phyloP scores from a whole-genome alignment of 2,113 vertebrate genomes.

The Crotophaga sulcirostris region DNA sequence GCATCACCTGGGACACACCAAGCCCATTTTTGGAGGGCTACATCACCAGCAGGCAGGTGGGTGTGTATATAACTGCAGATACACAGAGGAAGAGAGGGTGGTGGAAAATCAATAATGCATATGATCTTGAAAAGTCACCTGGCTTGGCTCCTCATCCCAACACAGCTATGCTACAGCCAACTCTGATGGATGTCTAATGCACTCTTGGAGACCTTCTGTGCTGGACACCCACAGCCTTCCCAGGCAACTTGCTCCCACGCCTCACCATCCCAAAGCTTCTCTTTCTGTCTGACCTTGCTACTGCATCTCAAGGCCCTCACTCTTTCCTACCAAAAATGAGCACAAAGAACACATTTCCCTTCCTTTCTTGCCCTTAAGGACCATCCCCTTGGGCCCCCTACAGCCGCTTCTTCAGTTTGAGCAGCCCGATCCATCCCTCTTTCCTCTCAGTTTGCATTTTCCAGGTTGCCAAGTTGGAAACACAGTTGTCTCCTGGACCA shows the following conservation, averaged over 20 bases:
- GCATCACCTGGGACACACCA: background rate
- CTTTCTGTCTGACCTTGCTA: background rate
- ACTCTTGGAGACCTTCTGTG: background rate
- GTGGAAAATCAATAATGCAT: constrained; percentile 34
- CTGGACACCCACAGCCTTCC: background rate
- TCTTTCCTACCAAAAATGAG: background rate
- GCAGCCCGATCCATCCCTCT: background rate
- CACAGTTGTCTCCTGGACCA: background rate
- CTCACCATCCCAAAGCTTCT: background rate
- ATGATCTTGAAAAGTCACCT: background rate
- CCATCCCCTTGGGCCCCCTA: background rate
- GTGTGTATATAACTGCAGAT: background rate
- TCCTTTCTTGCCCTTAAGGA: background rate
- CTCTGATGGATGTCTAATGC: background rate
- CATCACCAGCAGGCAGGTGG: background rate
- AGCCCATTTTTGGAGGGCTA: background rate
- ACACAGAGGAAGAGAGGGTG: background rate
- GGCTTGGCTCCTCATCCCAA: background rate
- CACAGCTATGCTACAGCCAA: background rate
- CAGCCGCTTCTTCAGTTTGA: background rate
- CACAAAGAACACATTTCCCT: background rate
- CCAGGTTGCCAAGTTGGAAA: background rate
- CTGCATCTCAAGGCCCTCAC: background rate
- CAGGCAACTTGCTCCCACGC: background rate
- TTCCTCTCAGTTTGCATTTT: background rate